Conservation (phyloP, 2,888 invertebrate genomes). For the Synanthedon vespiformis region DNA sequence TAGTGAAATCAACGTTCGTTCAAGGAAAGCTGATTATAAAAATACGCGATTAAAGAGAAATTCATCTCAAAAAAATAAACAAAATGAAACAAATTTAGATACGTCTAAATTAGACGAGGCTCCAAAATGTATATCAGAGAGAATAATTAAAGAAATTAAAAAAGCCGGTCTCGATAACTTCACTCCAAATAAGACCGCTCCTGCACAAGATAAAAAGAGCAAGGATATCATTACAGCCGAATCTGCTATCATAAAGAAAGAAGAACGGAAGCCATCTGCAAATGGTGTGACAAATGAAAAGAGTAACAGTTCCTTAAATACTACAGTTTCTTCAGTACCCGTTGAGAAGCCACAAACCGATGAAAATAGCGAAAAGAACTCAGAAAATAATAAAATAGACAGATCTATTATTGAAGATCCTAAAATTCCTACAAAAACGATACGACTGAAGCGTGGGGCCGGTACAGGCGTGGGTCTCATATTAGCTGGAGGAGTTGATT, state of each 20-base stretch:
- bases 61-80: slow-evolving; percentile 48
- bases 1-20: slow-evolving; percentile 49
- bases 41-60: slow-evolving; percentile 58
- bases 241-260: slow-evolving; percentile 13
- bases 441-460: slow-evolving; percentile 46
- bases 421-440: slow-evolving; percentile 32
- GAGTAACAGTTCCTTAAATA: slow-evolving; percentile 10
- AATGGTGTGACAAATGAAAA: slow-evolving; percentile 13
- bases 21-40: slow-evolving; percentile 58
- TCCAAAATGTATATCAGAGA: slow-evolving; percentile 40
- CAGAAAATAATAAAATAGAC: slow-evolving; percentile 20
- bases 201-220: neutral
- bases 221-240: slow-evolving; percentile 14
- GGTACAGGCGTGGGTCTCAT: slow-evolving; percentile 85
- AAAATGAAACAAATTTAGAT: slow-evolving; percentile 35
- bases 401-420: slow-evolving; percentile 18
- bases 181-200: neutral
- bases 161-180: slow-evolving; percentile 33
- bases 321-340: slow-evolving; percentile 1
- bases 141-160: slow-evolving; percentile 46
- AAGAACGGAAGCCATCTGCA: slow-evolving; percentile 17
- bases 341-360: slow-evolving; percentile 10
- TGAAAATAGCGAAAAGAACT: slow-evolving; percentile 14
- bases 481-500: slow-evolving; percentile 89
- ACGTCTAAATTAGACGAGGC: slow-evolving; percentile 42